Conservation (phyloP, 1,140 invertebrate genomes). For the Eumeta japonica region DNA sequence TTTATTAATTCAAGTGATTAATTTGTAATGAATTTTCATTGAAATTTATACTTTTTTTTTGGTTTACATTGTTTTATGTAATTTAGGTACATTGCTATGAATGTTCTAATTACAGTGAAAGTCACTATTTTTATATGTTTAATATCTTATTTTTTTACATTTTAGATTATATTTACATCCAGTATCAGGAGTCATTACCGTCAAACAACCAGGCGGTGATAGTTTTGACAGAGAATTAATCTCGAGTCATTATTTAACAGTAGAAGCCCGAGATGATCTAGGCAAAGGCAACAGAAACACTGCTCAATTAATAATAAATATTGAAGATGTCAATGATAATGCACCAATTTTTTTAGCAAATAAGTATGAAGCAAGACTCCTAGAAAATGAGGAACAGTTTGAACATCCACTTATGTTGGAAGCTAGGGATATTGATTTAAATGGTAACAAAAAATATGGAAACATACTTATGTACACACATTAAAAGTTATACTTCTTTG, state of each 20-base stretch:
- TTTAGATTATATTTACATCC: constrained; percentile 78
- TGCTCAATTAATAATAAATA: constrained; percentile 79
- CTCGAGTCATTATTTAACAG: constrained; percentile 83
- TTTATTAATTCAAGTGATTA: too few relatives aligned
- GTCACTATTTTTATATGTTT: too few relatives aligned
- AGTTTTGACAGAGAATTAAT: constrained; percentile 86
- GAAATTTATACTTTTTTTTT: too few relatives aligned
- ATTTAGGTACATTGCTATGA: too few relatives aligned
- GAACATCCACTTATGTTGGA: constrained; percentile 75
- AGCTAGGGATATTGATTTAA: constrained; percentile 82
- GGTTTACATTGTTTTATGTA: too few relatives aligned
- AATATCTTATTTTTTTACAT: too few relatives aligned
- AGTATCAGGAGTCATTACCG: constrained; percentile 78
- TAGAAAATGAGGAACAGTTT: constrained; percentile 80
- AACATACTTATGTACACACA: too few relatives aligned
- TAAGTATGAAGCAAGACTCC: constrained; percentile 78
- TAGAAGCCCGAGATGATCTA: constrained; percentile 86
- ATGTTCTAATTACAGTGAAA: too few relatives aligned
- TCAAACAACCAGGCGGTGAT: constrained; percentile 69
- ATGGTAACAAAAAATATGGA: constrained; percentile 58
- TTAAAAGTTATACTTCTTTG: too few relatives aligned
- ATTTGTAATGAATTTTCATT: too few relatives aligned
- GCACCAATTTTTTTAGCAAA: constrained; percentile 77
- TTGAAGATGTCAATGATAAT: constrained; percentile 89
- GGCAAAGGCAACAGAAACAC: constrained; percentile 86